Evolutionary conservation across 1,140 invertebrate species (phyloP).

Genomic region (Amyelois transitella): DNA sequence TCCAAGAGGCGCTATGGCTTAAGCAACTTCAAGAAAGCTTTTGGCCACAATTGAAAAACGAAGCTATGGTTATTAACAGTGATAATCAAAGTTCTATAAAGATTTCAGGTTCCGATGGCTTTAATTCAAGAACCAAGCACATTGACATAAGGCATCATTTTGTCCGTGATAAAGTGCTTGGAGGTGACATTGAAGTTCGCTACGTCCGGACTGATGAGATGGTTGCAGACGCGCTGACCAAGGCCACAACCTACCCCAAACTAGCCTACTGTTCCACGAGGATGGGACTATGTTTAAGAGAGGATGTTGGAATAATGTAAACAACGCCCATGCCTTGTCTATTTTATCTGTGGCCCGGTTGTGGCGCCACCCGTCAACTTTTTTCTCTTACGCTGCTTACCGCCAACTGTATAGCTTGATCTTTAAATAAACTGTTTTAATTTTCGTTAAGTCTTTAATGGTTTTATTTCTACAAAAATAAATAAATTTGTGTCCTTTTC

Average conservation of each 20-base stretch:
- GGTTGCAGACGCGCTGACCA: conserved; percentile 24
- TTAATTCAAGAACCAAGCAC: conserved; percentile 22
- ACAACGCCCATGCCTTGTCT: background rate
- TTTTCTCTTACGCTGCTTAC: no score
- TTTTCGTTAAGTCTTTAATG: no score
- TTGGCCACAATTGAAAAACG: no score
- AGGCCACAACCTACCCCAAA: conserved; percentile 20
- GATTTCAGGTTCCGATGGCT: conserved; percentile 20
- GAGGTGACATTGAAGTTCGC: conserved; percentile 17
- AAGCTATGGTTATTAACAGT: conserved; percentile 16
- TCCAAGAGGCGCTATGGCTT: conserved; percentile 25
- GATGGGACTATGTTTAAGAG: conserved; percentile 25
- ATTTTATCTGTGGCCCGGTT: no score
- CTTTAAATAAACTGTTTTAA: no score
- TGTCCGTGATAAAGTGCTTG: conserved; percentile 21
- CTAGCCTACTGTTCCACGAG: conserved; percentile 18
- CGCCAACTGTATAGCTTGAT: no score
- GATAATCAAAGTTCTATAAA: conserved; percentile 29
- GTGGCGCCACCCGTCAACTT: no score
- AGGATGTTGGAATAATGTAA: conserved; percentile 14
- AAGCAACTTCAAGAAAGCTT: conserved; percentile 14
- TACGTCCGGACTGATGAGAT: conserved; percentile 20
- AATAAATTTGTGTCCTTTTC: no score
- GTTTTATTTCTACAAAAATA: no score
- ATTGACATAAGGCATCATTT: conserved; percentile 28